Percentiles rank a stretch among this genome's conserved stretches.
phyloP scores from a whole-genome alignment of 2,113 vertebrate genomes.

The Struthio camelus region DNA sequence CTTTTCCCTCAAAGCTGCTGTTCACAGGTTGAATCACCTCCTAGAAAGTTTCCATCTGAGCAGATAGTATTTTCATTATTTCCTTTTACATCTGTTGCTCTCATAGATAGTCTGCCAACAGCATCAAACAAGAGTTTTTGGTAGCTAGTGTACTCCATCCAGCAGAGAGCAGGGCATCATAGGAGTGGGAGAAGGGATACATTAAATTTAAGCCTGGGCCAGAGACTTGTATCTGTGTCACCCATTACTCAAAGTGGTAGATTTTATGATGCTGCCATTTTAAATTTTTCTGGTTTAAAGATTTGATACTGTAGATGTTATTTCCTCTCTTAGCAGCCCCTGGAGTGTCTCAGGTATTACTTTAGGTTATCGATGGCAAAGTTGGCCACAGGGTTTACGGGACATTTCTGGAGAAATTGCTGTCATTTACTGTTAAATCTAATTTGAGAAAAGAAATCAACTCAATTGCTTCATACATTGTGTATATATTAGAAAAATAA shows the following conservation, averaged over 20 bases:
- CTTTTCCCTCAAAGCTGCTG: background rate
- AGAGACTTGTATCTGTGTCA: background rate
- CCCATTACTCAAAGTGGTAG: background rate
- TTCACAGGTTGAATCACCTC: background rate
- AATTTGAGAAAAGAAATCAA: slow-evolving; percentile 47
- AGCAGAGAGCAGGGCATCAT: background rate
- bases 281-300: slow-evolving; percentile 37
- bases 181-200: background rate
- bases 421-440: slow-evolving; percentile 36
- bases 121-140: background rate
- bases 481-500: slow-evolving; percentile 33
- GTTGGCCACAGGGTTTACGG: background rate
- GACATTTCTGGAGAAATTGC: slow-evolving; percentile 33
- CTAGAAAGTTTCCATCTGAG: background rate
- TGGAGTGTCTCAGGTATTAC: slow-evolving; percentile 42
- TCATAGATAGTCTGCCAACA: background rate
- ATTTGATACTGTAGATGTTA: background rate
- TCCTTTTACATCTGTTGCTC: background rate
- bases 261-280: slow-evolving; percentile 32
- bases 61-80: background rate
- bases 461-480: background rate
- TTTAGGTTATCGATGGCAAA: slow-evolving; percentile 45
- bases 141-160: background rate
- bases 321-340: slow-evolving; percentile 49
- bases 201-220: background rate